A percentile compares a stretch with the other conserved stretches of the same genome.
Conservation (phyloP, 2,797 vertebrate genomes). For the Lepilemur septentrionalis region DNA sequence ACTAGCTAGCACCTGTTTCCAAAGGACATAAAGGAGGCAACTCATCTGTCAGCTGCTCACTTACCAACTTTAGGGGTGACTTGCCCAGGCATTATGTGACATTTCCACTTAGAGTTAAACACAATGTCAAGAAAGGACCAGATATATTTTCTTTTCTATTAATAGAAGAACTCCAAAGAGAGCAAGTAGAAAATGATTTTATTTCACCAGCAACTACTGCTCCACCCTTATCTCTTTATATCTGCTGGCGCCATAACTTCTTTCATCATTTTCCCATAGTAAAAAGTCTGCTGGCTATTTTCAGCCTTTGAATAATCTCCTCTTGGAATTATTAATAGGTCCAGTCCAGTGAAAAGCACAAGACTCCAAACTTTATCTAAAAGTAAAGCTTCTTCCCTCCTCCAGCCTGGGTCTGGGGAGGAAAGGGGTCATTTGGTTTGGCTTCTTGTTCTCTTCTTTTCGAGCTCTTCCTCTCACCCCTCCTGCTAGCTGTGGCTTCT, state of each 20-base stretch:
- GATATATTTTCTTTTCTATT: background rate
- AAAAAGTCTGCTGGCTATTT: background rate
- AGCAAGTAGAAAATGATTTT: background rate
- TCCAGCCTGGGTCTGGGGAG: background rate
- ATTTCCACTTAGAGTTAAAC: background rate
- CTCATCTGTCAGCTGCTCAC: background rate
- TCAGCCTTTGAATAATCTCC: background rate
- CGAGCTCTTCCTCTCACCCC: background rate
- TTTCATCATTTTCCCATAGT: background rate
- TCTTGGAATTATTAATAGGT: background rate
- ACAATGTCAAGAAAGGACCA: background rate
- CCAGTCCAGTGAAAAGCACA: background rate
- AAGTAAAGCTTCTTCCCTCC: background rate
- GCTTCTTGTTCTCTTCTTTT: background rate
- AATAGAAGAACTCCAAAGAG: background rate
- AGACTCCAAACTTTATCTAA: background rate
- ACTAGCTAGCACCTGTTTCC: background rate
- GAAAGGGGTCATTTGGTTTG: background rate
- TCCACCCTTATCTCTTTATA: background rate
- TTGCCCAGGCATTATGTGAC: background rate
- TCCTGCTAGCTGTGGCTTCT: background rate
- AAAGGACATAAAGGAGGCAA: background rate
- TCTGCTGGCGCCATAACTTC: background rate
- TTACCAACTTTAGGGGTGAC: background rate
- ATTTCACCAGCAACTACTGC: background rate